Percentiles rank a stretch among this genome's conserved stretches.
phyloP scores from a whole-genome alignment of 2,797 vertebrate genomes.

The Alauda arvensis region DNA sequence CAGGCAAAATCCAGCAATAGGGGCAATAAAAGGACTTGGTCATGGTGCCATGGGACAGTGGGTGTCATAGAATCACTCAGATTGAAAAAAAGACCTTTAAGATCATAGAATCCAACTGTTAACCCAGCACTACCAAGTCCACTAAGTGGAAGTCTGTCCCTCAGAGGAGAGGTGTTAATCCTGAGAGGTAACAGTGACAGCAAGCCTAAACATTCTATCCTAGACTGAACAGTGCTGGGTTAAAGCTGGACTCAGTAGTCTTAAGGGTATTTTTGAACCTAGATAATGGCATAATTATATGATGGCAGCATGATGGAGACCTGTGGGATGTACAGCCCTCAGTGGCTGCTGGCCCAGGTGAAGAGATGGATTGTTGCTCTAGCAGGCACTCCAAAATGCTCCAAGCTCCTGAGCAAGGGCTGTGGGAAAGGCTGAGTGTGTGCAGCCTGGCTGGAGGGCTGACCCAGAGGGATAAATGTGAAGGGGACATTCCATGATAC shows the following conservation, averaged over 20 bases:
- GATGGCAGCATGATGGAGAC: neutral
- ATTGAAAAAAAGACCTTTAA: neutral
- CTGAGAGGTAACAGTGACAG: neutral
- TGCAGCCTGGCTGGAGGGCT: neutral
- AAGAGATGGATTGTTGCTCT: neutral
- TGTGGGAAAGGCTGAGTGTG: neutral
- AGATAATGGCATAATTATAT: neutral
- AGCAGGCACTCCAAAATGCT: neutral
- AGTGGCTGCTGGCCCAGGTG: neutral
- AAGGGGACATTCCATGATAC: neutral
- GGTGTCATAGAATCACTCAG: neutral
- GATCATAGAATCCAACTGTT: neutral
- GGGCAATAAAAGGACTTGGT: neutral
- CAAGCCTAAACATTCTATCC: neutral
- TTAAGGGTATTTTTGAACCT: neutral
- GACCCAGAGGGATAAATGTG: neutral
- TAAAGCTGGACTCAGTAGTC: neutral
- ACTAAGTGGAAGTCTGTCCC: neutral
- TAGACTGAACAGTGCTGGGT: neutral
- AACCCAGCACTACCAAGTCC: neutral
- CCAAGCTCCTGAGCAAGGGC: neutral
- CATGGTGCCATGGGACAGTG: neutral
- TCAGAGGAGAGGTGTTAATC: neutral
- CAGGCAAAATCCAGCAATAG: neutral
- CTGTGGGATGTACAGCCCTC: neutral